Conservation (phyloP, 64 coral and sea anemone species). For the Acropora tenuis region DNA sequence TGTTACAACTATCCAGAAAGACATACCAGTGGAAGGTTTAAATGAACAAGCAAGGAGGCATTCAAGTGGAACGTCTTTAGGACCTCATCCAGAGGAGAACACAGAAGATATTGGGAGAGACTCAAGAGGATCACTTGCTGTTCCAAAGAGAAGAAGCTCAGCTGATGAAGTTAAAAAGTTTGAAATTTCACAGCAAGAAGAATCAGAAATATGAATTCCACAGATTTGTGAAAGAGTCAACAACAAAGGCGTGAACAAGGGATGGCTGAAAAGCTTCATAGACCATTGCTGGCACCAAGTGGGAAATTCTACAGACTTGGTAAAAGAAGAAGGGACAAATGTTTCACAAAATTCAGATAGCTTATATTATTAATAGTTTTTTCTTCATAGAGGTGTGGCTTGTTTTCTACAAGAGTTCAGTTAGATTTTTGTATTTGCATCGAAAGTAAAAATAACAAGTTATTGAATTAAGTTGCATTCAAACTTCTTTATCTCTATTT, state of each 20-base stretch:
- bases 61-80: constrained; percentile 17
- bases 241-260: neutral
- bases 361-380: no score
- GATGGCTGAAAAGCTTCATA: neutral
- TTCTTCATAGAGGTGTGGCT: no score
- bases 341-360: no score
- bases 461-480: no score
- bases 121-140: neutral
- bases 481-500: no score
- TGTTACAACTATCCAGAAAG: neutral
- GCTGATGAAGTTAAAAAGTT: neutral
- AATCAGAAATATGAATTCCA: constrained; percentile 28
- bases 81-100: neutral
- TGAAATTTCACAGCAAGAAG: neutral
- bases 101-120: neutral
- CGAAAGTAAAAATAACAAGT: no score
- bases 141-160: constrained; percentile 5
- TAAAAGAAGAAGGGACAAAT: no score
- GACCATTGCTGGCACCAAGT: no score
- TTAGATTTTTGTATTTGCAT: no score
- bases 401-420: no score
- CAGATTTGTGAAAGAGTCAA: neutral
- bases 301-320: no score
- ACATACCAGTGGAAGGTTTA: neutral
- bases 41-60: neutral